Base-by-base conservation (phyloP, 2,797 vertebrate species). In the Hirundo rustica region DNA sequence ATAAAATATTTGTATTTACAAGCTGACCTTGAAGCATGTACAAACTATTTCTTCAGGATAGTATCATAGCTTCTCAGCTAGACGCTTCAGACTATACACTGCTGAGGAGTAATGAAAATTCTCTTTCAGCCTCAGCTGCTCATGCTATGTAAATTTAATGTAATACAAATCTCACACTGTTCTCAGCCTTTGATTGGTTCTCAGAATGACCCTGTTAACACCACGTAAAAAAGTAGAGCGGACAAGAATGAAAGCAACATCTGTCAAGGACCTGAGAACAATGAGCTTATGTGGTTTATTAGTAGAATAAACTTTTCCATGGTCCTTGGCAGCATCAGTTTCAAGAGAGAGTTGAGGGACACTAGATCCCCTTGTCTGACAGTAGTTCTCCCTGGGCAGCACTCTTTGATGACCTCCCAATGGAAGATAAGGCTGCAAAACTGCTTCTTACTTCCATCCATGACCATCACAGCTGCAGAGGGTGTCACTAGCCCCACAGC, bases 1-100 rank as follows among this genome's bases (percentile, higher is more conserved):
- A 57, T 81, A 91, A 94, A 90, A 81, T 47, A 90, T 45, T 44
- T 88, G 6, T 73, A 82, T 88, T 85, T 83, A 77, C 50, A 91
- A 61, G 42, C 19, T 11, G 14, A 88, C 86, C 78, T 88, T 92
- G 93, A 89, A 89, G 27, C 40, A 60, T 16, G 38, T 83, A 65
- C 27, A 51, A 89, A 74, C 61, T 74, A 32, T 71, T 86, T 38
- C 78, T 94, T 58, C 54, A 57, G 70, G 42, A 82, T 61, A 14
- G 23, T 82, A 93, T 76, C 55, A 54, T 19, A 71, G 81, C 18
- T 70, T 74, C 81, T 93, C 81, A 88, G 50, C 57, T 79, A 95
- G 60, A 83, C 76, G 48, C 34, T 45, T 76, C 38, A 71, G 65
- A 84, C 22, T 79, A 40, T 32, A 48, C 23, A 48, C 45, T 78